Percentiles rank a stretch among this genome's conserved stretches.
phyloP scores from a whole-genome alignment of 2,113 vertebrate genomes.

The Sula dactylatra region DNA sequence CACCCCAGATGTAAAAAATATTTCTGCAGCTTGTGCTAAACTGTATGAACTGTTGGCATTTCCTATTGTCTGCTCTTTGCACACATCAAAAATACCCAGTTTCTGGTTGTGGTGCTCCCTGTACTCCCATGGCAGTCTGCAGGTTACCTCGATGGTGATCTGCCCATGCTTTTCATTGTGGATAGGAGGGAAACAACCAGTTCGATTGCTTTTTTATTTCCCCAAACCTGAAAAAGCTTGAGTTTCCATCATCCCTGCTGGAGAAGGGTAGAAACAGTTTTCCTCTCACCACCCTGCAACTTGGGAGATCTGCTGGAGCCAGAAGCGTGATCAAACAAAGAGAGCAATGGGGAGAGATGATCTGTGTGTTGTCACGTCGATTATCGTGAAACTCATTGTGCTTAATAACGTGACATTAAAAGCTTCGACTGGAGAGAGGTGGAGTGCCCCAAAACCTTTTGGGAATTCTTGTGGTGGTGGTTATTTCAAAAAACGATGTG shows the following conservation, averaged over 20 bases:
- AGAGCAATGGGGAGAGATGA: background rate
- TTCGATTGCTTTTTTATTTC: background rate
- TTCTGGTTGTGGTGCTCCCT: background rate
- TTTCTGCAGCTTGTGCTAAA: background rate
- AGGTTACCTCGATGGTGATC: background rate
- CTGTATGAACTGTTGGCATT: background rate
- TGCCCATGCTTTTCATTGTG: background rate
- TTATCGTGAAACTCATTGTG: background rate
- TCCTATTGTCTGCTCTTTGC: background rate
- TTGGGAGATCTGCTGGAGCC: background rate
- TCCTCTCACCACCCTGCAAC: background rate
- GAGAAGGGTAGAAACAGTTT: background rate
- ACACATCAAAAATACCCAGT: background rate
- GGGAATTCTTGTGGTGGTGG: background rate
- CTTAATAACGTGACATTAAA: background rate
- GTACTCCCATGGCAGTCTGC: background rate
- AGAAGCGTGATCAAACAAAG: background rate
- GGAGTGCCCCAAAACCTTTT: background rate
- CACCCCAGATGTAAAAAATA: background rate
- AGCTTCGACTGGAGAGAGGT: background rate
- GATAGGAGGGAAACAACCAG: background rate
- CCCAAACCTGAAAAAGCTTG: background rate
- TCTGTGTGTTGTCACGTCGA: rapidly evolving
- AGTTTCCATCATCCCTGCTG: background rate
- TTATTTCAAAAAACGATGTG: background rate